Conservation (phyloP, 2,888 invertebrate genomes). For the Allacma fusca region DNA sequence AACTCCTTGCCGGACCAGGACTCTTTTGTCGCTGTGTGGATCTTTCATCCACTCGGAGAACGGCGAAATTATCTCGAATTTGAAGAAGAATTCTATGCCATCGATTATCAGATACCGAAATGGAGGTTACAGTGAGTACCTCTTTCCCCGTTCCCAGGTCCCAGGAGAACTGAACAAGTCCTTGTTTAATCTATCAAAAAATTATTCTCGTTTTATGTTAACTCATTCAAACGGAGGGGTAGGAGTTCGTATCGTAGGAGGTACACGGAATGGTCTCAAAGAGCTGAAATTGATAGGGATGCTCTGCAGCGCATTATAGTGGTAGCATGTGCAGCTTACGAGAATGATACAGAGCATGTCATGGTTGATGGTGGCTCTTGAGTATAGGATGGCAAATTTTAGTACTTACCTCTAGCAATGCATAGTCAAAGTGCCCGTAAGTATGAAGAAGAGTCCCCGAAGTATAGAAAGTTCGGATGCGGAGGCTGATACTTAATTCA, state of each 20-base stretch:
- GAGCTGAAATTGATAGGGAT: too few relatives aligned
- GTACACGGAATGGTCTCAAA: too few relatives aligned
- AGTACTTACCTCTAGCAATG: conserved; percentile 77
- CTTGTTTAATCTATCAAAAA: conserved; percentile 73
- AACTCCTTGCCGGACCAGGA: conserved; percentile 58
- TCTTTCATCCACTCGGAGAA: conserved; percentile 59
- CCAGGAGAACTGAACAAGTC: conserved; percentile 86
- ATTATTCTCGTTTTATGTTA: conserved; percentile 9
- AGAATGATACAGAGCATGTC: too few relatives aligned
- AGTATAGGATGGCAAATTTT: too few relatives aligned
- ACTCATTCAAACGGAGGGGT: neutral
- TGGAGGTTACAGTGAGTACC: conserved; percentile 77
- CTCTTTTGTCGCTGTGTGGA: conserved; percentile 60
- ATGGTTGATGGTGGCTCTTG: too few relatives aligned
- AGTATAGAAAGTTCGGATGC: conserved; percentile 82
- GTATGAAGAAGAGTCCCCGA: conserved; percentile 87
- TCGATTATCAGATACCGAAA: conserved; percentile 82
- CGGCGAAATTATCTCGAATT: conserved; percentile 59
- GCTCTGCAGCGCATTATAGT: too few relatives aligned
- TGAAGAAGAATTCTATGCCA: conserved; percentile 75
- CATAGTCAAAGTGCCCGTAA: conserved; percentile 87
- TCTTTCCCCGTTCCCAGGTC: conserved; percentile 93
- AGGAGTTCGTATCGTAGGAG: too few relatives aligned
- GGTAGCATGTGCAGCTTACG: too few relatives aligned
- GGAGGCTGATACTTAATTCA: conserved; percentile 78